Percentiles rank a stretch among this genome's conserved stretches.
Evolutionary conservation across 2,888 invertebrate species (phyloP).

Genomic region (Calephelis perditalis): DNA sequence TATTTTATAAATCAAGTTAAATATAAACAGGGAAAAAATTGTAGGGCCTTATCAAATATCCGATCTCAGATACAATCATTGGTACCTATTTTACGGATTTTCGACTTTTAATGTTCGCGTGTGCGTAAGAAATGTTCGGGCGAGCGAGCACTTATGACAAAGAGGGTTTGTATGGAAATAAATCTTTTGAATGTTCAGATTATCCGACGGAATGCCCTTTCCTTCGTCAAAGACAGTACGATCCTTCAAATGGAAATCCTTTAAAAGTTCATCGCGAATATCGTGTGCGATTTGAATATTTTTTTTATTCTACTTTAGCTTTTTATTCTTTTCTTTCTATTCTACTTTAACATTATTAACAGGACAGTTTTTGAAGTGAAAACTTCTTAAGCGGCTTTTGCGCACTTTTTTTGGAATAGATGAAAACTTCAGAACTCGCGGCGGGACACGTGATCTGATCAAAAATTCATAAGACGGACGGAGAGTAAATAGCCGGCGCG

Average conservation of each 20-base stretch:
- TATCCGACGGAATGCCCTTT: slow-evolving; percentile 24
- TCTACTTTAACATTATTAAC: no score
- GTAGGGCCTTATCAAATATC: slow-evolving; percentile 17
- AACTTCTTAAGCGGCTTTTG: no score
- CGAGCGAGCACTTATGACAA: slow-evolving; percentile 11
- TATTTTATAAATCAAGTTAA: slow-evolving; percentile 16
- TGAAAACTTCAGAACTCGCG: no score
- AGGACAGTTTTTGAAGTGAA: no score
- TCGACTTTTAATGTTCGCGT: slow-evolving; percentile 31
- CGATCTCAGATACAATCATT: slow-evolving; percentile 26
- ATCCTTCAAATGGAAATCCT: slow-evolving; percentile 17
- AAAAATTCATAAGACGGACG: no score
- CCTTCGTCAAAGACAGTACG: slow-evolving; percentile 27
- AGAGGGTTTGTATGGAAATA: slow-evolving; percentile 13
- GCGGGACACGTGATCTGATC: no score
- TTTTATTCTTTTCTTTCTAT: no score
- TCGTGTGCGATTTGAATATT: neutral
- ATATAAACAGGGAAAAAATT: slow-evolving; percentile 20
- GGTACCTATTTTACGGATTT: slow-evolving; percentile 33
- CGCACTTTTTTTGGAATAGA: no score
- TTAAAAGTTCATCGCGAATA: slow-evolving; percentile 6
- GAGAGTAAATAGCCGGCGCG: no score
- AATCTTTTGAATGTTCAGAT: slow-evolving; percentile 29
- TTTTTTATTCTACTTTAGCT: neutral
- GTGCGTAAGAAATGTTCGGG: slow-evolving; percentile 24